These are phyloP conservation scores for Cossypha niveicapilla DNA, from an alignment of 2,797 vertebrate genomes.

Conservation along the genomic window DNA sequence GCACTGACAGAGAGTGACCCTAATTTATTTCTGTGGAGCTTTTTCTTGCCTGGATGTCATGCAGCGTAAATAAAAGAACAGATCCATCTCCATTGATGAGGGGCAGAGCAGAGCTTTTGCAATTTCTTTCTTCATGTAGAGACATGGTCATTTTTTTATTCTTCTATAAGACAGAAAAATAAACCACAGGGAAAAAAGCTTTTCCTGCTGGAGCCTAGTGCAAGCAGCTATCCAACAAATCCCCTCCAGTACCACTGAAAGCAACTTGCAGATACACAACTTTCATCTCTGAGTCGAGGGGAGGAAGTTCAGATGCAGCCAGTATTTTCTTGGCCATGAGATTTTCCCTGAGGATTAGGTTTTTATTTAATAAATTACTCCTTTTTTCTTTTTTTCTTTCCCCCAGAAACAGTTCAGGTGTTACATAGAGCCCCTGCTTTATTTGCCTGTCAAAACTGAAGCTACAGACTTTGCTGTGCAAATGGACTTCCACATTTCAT, in stretches of 20 bases:
- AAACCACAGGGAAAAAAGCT: background rate
- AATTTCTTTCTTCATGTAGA: background rate
- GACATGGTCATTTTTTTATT: background rate
- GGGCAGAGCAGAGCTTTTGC: background rate
- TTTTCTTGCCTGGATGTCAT: background rate
- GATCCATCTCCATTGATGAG: background rate
- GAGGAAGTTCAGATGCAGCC: background rate
- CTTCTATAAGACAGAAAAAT: background rate
- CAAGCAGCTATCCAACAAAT: background rate
- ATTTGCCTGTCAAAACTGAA: background rate
- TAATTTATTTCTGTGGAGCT: slow-evolving; percentile 14
- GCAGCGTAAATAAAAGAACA: slow-evolving; percentile 42
- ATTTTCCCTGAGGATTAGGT: background rate
- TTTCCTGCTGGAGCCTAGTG: background rate
- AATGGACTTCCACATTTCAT: background rate
- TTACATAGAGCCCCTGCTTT: background rate
- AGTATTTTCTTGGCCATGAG: background rate
- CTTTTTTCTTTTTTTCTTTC: fast-evolving
- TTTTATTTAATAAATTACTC: slow-evolving; percentile 6
- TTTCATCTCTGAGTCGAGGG: slow-evolving; percentile 3
- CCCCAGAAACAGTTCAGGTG: background rate
- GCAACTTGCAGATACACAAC: background rate
- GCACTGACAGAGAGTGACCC: background rate
- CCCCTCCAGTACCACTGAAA: background rate
- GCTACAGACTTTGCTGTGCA: background rate